Evolutionary conservation across 2,888 invertebrate species (phyloP), one percentile per base, ranked within the genome.

Genomic region (Schizotus pectinicornis): DNA sequence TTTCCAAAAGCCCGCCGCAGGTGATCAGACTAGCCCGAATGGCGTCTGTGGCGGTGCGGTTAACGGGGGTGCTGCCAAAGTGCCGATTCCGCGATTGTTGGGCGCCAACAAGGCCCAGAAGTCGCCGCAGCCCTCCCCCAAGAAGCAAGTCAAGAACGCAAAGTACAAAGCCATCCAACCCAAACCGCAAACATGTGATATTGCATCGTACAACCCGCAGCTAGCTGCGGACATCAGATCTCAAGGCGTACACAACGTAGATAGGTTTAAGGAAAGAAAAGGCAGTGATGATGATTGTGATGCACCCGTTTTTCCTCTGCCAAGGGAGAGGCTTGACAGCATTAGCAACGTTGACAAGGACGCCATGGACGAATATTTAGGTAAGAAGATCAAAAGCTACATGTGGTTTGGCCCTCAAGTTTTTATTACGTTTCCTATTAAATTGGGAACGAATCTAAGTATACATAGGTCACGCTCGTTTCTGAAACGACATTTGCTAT

Each of bases 281-380:
- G 66, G 68, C 42, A 67, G 57, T 52, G 59, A 67, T 51, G 66
- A 69, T 57, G 67, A 67, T 55, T 65, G 65, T 60, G 70, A 68
- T 56, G 69, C 67, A 50, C 64, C 59, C 30, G 52, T 43, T 66
- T 73, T 75, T 65, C 73, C 74, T 37, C 62, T 77, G 42, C 72
- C 77, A 6, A 81, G 89, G 48, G 89, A 89, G 74, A 83, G 89
- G 45, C 86, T 89, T 30, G 87, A 88, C 68, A 89, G 89, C 76
- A 87, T 91, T 68, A 88, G 89, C 74, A 88, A 88, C 68, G 88
- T 91, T 73, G 90, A 90, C 76, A 89, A 90, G 69, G 91, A 92
- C 77, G 90, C 89, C 62, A 80, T 92, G 62, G 91, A 91, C 76
- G 92, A 91, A 79, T 92, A 92, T 77, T 82, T 92, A 65, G 88